Percentiles rank a stretch among this genome's conserved stretches.
Conservation (phyloP, 1,140 invertebrate species). For the Leptinotarsa lineolata region DNA sequence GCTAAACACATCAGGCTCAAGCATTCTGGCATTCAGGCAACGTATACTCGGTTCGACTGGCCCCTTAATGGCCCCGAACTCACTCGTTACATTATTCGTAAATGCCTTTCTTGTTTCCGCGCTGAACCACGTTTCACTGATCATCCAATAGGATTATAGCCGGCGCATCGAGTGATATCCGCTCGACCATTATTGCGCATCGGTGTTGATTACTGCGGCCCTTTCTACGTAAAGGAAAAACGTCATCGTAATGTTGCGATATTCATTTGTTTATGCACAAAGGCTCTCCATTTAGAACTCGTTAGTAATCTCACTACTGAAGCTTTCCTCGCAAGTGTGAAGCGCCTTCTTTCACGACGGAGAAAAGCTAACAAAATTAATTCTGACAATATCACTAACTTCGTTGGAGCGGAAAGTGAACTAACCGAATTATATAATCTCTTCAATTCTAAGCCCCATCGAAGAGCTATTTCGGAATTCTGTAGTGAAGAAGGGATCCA, state of each 20-base stretch:
- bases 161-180: conserved; percentile 39
- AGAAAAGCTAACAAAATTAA: conserved; percentile 42
- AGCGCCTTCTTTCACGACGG: conserved; percentile 45
- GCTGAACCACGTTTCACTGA: too few relatives aligned
- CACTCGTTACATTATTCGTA: too few relatives aligned
- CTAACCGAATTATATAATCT: conserved; percentile 25
- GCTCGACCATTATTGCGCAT: conserved; percentile 47
- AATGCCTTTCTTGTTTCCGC: too few relatives aligned
- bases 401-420: conserved; percentile 26
- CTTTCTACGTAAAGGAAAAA: conserved; percentile 33
- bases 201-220: conserved; percentile 37
- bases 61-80: too few relatives aligned
- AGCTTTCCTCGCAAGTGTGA: conserved; percentile 43
- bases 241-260: conserved; percentile 23
- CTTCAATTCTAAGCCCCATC: conserved; percentile 6
- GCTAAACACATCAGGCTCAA: conserved; percentile 36
- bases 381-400: conserved; percentile 34
- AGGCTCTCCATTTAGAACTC: conserved; percentile 35
- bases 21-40: conserved; percentile 32
- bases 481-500: too few relatives aligned
- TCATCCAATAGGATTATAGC: conserved; percentile 52
- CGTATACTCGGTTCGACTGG: conserved; percentile 33
- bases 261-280: conserved; percentile 30
- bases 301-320: conserved; percentile 26
- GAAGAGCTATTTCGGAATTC: too few relatives aligned